Base-by-base conservation (phyloP, 2,888 invertebrate species). In the Carcina quercana region DNA sequence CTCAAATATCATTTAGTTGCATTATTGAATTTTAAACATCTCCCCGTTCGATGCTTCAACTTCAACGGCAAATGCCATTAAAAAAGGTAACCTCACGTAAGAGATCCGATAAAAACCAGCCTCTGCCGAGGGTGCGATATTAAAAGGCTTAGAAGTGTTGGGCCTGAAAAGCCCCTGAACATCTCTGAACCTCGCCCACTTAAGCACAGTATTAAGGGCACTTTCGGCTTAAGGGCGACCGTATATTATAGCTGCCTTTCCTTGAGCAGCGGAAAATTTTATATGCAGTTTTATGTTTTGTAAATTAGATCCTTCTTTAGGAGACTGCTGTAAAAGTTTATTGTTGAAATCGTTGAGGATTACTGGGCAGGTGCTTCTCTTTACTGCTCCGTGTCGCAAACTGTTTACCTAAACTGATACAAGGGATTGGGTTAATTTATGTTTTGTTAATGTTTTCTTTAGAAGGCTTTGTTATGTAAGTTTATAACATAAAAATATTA, bases 71-170 rank as follows among this genome's bases (percentile, higher is more conserved):
- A 66, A 67, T 59, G 54, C 68, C 58, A 62, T 72, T 66, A 66
- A 64, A 74, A 76, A 76, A 53, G 53, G 73, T 64, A 64, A 72
- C 68, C 56, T 57, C 59, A 61, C 52, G 49, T 45, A 54, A 58
- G 54, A 53, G 54, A 59, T 64, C 59, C 63, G 66, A 71, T 74
- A 74, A 59, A 59, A 67, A 67, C 50, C 55, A 57, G 51, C 48
- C 57, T 56, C 43, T 50, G 51, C 46, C 45, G 47, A 67, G 74
- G 72, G 76, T 54, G 71, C 70, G 68, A 79, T 79, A 82, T 82
- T 80, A 83, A 82, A 82, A 79, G 79, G 76, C 78, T 76, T 73
- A 72, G 61, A 65, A 80, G 82, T 79, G 82, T 79, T 75, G 65
- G 70, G 63, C 60, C 71, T 79, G 75, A 80, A 80, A 80, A 72